Conservation (phyloP, 92 coral and sea anemone genomes). For the Isaurus tuberculatus region DNA sequence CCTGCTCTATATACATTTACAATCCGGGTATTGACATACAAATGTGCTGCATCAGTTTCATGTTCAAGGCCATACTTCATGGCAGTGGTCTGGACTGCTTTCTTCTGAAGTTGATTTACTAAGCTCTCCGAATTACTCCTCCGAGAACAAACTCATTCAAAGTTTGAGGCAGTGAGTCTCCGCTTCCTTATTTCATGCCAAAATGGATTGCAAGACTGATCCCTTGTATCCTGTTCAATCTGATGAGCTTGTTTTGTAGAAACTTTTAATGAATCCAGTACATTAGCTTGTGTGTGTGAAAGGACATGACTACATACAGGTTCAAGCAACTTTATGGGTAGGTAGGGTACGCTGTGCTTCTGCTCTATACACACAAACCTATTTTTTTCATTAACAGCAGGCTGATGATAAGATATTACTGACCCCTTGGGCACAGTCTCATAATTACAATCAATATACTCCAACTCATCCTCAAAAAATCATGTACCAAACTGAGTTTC, state of each 20-base stretch:
- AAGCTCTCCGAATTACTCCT: background rate
- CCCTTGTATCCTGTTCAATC: conserved; percentile 39
- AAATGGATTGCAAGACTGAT: conserved; percentile 58
- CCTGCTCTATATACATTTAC: conserved; percentile 31
- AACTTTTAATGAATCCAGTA: background rate
- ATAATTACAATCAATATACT: background rate
- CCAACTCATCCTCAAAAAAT: background rate
- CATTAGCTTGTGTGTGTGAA: background rate
- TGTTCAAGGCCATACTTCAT: conserved; percentile 28
- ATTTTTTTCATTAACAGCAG: background rate
- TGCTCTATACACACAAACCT: background rate
- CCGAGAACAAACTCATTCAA: conserved; percentile 45
- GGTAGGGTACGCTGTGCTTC: background rate
- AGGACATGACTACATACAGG: background rate
- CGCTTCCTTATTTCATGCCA: conserved; percentile 51
- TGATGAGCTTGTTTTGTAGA: background rate
- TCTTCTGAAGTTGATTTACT: background rate
- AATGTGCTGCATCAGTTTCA: conserved; percentile 8
- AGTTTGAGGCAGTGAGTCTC: conserved; percentile 62
- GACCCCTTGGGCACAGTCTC: conserved; percentile 47
- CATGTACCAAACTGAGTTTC: background rate
- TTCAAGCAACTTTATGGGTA: background rate
- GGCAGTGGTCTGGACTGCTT: conserved; percentile 9
- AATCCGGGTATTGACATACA: background rate
- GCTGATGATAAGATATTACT: conserved; percentile 18